Base-by-base conservation (phyloP, 2,797 vertebrate species). In the Sitta carolinensis region DNA sequence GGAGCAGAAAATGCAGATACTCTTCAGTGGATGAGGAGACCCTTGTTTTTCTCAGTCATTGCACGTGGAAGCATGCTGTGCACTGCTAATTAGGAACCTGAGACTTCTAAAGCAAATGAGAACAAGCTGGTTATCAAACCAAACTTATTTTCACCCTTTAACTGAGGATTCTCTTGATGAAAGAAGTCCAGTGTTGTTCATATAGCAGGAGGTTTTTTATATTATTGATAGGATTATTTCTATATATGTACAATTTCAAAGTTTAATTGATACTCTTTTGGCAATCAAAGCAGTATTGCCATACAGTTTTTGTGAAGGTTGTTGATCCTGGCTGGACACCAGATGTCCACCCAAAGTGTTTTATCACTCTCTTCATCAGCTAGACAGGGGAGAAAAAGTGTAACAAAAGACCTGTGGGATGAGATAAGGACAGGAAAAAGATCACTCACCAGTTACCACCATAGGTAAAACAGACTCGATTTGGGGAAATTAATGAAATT, bases 401-500 rank as follows among this genome's bases (percentile, higher is more conserved):
- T 55, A 38, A 19, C 2, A 25, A 30, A 79, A 55, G 14, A 29
- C 3, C 21, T 55, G 5, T 22, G 54, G 14, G 27, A n/a, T 0
- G 3, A 42, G 30, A 25, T 29, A 54, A 54, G 19, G 5, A 36
- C 7, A 43, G 36, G 27, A n/a, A 50, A 50, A 34, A 62, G 20
- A 50, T 38, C 48, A 45, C 16, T 43, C 10, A 22, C 4, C 32
- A n/a, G 8, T 42, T 54, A 38, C 9, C 0, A 0, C 9, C 32
- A 48, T 26, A 18, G 42, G 23, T 27, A 73, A 61, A 61, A 48
- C 4, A 29, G 22, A 36, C 19, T 48, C 27, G 13, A 21, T 78
- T 36, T 25, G 16, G 8, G 13, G 19, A 90, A 42, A 54, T 59
- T 7, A 36, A 21, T 58, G 8, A 61, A 32, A 55, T 29, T 36